A percentile compares a stretch with the other conserved stretches of the same genome.
These are phyloP conservation scores for human DNA, from an alignment of 2,113 vertebrate species.

Conservation along the genomic window DNA sequence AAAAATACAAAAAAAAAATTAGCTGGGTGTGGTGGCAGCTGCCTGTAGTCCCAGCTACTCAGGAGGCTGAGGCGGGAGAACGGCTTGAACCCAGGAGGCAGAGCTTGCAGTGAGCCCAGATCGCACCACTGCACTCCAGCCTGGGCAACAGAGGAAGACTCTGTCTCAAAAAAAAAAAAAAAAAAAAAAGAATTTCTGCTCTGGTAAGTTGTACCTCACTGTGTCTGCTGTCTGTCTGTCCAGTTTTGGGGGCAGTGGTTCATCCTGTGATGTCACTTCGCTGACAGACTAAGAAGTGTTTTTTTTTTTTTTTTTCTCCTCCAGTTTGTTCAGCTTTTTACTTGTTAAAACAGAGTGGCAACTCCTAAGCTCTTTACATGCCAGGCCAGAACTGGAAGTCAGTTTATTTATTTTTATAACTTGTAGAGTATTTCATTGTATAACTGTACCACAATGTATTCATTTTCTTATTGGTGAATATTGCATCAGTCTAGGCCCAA, in stretches of 20 bases:
- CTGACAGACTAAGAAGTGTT: background rate
- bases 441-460: background rate
- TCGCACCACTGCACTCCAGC: no score
- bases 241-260: background rate
- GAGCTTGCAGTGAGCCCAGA: no score
- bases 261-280: background rate
- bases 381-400: background rate
- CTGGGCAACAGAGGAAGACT: no score
- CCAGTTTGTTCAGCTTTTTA: background rate
- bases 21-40: no score
- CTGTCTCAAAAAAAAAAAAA: no score
- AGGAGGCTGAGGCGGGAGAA: no score
- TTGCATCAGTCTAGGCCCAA: background rate
- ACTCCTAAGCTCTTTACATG: background rate
- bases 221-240: background rate
- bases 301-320: background rate
- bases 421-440: background rate
- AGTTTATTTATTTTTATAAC: slow-evolving; percentile 11
- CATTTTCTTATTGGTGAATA: background rate
- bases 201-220: background rate
- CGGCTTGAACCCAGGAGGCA: no score
- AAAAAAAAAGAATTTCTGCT: background rate
- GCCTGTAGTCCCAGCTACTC: no score
- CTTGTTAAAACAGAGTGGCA: background rate
- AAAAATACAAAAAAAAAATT: no score